A percentile compares a stretch with the other conserved stretches of the same genome.
Evolutionary conservation across 2,113 vertebrate species (phyloP).

Genomic region (Leucoraja erinaceus): DNA sequence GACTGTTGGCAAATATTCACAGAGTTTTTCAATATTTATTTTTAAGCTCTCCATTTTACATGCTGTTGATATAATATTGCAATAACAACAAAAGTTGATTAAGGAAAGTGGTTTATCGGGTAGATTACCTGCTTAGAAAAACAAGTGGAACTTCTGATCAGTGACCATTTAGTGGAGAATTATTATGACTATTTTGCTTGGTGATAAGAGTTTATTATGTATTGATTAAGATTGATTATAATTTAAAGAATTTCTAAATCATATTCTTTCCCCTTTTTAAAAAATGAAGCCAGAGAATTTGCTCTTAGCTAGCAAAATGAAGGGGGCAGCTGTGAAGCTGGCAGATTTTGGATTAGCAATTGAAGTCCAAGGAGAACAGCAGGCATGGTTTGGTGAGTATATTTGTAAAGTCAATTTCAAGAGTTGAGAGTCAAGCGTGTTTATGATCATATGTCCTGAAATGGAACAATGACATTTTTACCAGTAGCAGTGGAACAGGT

Average conservation of each 20-base stretch:
- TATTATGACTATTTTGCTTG: neutral
- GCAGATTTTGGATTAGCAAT: conserved; percentile 95
- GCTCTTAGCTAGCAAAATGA: conserved; percentile 93
- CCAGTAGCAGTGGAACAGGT: too few species aligned
- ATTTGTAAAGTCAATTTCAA: neutral
- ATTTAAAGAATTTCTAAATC: conserved; percentile 37
- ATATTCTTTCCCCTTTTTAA: conserved; percentile 46
- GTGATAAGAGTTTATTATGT: too few species aligned
- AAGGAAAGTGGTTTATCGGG: neutral
- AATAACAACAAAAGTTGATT: neutral
- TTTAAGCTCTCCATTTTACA: neutral
- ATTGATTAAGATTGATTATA: neutral
- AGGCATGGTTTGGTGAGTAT: conserved; percentile 95
- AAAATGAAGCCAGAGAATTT: conserved; percentile 84
- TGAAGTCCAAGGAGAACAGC: conserved; percentile 93
- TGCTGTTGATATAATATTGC: neutral
- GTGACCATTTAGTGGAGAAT: neutral
- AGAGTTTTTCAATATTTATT: neutral
- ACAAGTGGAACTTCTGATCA: neutral
- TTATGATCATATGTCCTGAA: too few species aligned
- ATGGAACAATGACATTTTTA: too few species aligned
- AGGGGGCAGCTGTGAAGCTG: conserved; percentile 92
- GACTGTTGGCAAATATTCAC: neutral
- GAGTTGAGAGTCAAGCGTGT: too few species aligned
- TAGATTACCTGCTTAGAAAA: neutral